These are phyloP conservation scores for Nicator chloris DNA, from an alignment of 2,113 vertebrate species.

Conservation along the genomic window DNA sequence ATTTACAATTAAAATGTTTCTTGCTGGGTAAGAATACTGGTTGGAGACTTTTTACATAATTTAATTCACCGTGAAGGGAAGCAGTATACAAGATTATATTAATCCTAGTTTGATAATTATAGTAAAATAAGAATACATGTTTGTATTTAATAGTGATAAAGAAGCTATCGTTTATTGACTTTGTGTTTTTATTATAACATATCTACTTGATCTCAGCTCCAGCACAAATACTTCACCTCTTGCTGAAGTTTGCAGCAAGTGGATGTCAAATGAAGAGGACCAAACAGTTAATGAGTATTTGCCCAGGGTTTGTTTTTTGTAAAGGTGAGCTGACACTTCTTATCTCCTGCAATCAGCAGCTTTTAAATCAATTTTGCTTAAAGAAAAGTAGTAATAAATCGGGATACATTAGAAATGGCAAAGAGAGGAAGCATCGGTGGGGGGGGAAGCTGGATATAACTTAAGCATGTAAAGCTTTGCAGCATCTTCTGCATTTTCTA, in stretches of 20 bases:
- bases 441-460: background rate
- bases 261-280: background rate
- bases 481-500: slow-evolving; percentile 35
- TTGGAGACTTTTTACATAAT: slow-evolving; percentile 53
- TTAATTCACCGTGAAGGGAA: slow-evolving; percentile 64
- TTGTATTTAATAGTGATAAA: slow-evolving; percentile 44
- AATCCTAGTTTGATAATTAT: slow-evolving; percentile 67
- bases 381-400: background rate
- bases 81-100: slow-evolving; percentile 65
- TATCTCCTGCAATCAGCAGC: background rate
- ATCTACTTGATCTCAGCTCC: background rate
- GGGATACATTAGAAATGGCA: background rate
- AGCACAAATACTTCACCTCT: background rate
- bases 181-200: background rate
- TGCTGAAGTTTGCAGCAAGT: background rate
- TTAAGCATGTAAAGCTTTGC: slow-evolving; percentile 8
- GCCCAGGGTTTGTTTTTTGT: background rate
- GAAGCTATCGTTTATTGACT: slow-evolving; percentile 16
- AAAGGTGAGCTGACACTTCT: background rate
- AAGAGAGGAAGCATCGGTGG: background rate
- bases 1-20: slow-evolving; percentile 76
- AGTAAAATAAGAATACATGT: slow-evolving; percentile 44
- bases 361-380: slow-evolving; percentile 3
- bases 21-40: slow-evolving; percentile 65
- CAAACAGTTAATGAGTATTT: background rate